Percentiles rank a stretch among this genome's conserved stretches.
phyloP scores from a whole-genome alignment of 2,888 invertebrate species.

The Acanthococcus lagerstroemiae region DNA sequence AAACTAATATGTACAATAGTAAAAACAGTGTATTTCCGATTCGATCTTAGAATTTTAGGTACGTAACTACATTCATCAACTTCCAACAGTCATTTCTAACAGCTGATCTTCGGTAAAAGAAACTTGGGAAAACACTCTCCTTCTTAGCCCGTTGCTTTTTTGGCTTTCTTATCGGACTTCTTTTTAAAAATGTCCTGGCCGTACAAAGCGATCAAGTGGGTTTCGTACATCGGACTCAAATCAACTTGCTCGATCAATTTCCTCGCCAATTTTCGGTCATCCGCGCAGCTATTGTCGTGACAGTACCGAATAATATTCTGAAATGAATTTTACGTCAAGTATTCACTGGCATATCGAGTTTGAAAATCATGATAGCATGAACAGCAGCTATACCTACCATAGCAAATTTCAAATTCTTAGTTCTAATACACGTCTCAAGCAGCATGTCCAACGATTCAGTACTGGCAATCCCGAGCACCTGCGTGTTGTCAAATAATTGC shows the following conservation, averaged over 20 bases:
- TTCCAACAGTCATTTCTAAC: no score
- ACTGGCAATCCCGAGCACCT: conserved; percentile 49
- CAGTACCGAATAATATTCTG: conserved; percentile 50
- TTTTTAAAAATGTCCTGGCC: background rate
- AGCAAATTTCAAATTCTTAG: conserved; percentile 46
- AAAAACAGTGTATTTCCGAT: no score
- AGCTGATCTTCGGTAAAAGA: no score
- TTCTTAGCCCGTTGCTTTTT: no score
- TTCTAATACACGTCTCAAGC: conserved; percentile 48
- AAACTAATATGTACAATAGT: no score
- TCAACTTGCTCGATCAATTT: background rate
- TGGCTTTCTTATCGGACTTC: background rate
- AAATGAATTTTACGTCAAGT: no score
- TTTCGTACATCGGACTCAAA: background rate
- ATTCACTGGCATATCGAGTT: no score
- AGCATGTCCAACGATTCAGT: conserved; percentile 46
- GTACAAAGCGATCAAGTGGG: background rate
- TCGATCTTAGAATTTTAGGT: no score
- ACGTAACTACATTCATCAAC: no score
- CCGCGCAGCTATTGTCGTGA: conserved; percentile 48
- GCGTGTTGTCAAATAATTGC: conserved; percentile 46
- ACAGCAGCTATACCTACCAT: conserved; percentile 44
- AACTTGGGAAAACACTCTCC: no score
- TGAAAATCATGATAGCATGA: no score
- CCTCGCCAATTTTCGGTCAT: conserved; percentile 36